Percentiles rank a stretch among this genome's conserved stretches.
These are phyloP conservation scores for Fragum whitleyi DNA, from an alignment of 2,888 invertebrate species.

Conservation along the genomic window DNA sequence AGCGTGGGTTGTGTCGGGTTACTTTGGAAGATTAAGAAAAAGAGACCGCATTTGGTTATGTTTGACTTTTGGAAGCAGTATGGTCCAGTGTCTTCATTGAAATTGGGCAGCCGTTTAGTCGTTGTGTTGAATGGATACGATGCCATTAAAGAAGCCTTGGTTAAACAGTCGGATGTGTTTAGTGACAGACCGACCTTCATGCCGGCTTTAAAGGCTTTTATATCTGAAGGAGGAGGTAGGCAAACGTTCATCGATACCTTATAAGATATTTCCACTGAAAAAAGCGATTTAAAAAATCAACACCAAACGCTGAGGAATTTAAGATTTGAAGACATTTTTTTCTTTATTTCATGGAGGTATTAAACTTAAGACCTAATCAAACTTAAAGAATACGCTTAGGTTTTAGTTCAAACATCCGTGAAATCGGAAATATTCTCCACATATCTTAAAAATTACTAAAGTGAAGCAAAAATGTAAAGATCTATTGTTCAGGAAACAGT, in stretches of 20 bases:
- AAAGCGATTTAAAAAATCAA: background rate
- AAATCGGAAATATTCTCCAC: too few species aligned
- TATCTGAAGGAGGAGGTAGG: conserved; percentile 26
- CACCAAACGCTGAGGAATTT: background rate
- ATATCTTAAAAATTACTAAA: too few species aligned
- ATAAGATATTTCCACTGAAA: background rate
- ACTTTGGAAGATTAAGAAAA: background rate
- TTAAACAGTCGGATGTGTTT: conserved; percentile 46
- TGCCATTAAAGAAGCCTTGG: conserved; percentile 54
- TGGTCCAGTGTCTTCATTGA: conserved; percentile 56
- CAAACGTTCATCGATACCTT: too few species aligned
- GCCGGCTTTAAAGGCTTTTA: conserved; percentile 8
- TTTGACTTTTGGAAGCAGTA: conserved; percentile 40
- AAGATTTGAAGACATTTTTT: background rate
- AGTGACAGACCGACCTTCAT: conserved; percentile 47
- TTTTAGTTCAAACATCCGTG: too few species aligned
- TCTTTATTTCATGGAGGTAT: too few species aligned
- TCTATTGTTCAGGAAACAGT: too few species aligned
- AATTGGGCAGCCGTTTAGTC: conserved; percentile 40
- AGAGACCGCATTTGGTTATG: conserved; percentile 25
- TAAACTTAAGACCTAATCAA: too few species aligned
- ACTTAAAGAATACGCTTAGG: too few species aligned
- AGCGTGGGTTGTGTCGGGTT: background rate
- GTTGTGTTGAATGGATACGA: conserved; percentile 61
- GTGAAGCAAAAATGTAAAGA: too few species aligned